Evolutionary conservation across 2,797 vertebrate genomes (phyloP), one percentile per base, ranked within the genome.

Genomic region (Alectoris magna): DNA sequence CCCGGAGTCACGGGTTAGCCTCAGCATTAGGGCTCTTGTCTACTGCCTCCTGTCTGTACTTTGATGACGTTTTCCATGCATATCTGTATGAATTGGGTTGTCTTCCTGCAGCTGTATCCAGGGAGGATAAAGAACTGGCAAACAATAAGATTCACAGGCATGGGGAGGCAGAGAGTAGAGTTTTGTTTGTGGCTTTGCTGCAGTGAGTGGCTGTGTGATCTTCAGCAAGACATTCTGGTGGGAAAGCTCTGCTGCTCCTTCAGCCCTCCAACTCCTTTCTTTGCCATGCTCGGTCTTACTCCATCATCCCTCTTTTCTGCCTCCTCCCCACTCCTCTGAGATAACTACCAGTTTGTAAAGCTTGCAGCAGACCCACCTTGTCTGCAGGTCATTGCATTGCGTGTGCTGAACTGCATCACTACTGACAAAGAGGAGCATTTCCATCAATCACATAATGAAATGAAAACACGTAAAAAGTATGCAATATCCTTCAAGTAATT

Each of bases 231-330:
- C 2, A 0, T 3, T 0, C 6, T 3, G 13, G 31, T 27, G 38
- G 7, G 29, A 24, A 8, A 36, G 12, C 39, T 0, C 10, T 75
- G 43, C 15, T 0, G 1, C 12, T 18, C 29, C n/a, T 53, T 24
- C 27, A 4, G 15, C 10, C 38, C 4, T 18, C 26, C 10, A 10
- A 3, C 1, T 0, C 2, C 8, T 69, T 0, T 1, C 7, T 72
- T 82, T 59, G 39, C 8, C 36, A 48, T 15, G 18, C 7, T 73
- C 4, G 43, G 0, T 10, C 60, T 53, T 15, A 17, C 11, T 70
- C 5, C 5, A 41, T 41, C 39, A 41, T 41, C 17, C 60, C 24
- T 8, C 5, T 83, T 21, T 60, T 27, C 2, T 3, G 3, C 3
- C 6, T 63, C 26, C 15, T 79, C 6, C 5, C 10, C 69, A 6